Conservation (phyloP, 2,113 vertebrate genomes). For the Chloebia gouldiae region DNA sequence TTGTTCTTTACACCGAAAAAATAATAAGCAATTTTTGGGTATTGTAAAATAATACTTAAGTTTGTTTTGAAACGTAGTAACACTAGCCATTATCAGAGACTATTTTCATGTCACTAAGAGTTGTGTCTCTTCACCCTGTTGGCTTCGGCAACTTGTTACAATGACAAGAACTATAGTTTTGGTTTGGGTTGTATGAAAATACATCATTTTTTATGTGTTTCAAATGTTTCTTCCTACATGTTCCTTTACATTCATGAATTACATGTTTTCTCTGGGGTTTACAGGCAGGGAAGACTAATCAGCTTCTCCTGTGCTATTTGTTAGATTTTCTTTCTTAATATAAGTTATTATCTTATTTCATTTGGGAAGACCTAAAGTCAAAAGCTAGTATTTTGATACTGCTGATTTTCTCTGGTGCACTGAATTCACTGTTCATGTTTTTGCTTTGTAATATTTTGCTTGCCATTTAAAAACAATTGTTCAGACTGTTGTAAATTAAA, state of each 20-base stretch:
- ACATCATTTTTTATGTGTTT: not conserved
- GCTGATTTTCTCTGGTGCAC: fast-evolving
- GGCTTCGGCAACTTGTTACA: not conserved
- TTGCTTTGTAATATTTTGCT: not conserved
- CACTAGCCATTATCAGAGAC: not conserved
- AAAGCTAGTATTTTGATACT: not conserved
- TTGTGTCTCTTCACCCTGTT: not conserved
- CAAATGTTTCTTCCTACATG: fast-evolving
- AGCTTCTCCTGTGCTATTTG: not conserved
- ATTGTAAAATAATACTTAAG: not conserved
- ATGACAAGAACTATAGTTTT: not conserved
- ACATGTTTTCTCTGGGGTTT: not conserved
- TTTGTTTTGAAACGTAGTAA: not conserved
- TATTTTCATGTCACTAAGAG: not conserved
- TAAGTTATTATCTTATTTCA: not conserved
- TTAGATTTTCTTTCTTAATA: not conserved
- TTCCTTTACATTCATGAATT: not conserved
- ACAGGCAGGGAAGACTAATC: not conserved
- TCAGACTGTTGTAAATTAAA: not conserved
- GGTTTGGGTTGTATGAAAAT: not conserved
- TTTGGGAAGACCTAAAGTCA: not conserved
- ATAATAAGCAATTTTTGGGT: not conserved
- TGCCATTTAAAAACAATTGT: not conserved
- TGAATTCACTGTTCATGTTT: not conserved
- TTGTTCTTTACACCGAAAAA: not conserved